A percentile compares a stretch with the other conserved stretches of the same genome.
Conservation (phyloP, 2,113 vertebrate species). For the Vicugna pacos region DNA sequence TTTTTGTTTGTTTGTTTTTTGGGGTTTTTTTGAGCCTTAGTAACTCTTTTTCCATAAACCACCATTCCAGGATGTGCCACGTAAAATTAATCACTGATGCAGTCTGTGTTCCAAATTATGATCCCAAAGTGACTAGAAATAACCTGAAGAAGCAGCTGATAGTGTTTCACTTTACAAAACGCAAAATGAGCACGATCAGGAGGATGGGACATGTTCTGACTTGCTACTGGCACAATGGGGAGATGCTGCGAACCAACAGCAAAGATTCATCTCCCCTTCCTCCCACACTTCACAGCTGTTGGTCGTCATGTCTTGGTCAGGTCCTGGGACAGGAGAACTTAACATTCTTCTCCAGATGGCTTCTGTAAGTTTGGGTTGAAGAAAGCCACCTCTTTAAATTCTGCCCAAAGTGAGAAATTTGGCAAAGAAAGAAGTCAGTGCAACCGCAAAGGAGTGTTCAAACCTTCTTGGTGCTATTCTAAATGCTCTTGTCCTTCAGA, state of each 20-base stretch:
- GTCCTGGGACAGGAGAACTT: conserved; percentile 66
- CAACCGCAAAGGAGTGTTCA: not conserved
- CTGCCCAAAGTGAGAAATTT: not conserved
- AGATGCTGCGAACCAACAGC: rapidly evolving
- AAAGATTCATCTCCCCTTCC: conserved; percentile 50
- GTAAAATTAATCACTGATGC: conserved; percentile 78
- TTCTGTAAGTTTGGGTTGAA: conserved; percentile 26
- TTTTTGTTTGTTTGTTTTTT: too few species aligned
- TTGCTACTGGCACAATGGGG: conserved; percentile 59
- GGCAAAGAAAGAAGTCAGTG: not conserved
- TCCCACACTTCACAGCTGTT: conserved; percentile 68
- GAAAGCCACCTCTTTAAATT: conserved; percentile 3
- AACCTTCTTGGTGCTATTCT: not conserved
- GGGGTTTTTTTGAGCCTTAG: not conserved
- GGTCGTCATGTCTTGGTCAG: conserved; percentile 63
- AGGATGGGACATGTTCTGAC: conserved; percentile 71
- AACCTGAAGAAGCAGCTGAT: conserved; percentile 76
- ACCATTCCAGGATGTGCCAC: conserved; percentile 65
- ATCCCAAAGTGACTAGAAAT: conserved; percentile 73
- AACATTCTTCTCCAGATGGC: conserved; percentile 75
- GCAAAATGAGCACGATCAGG: not conserved
- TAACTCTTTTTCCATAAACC: not conserved
- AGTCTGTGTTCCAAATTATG: conserved; percentile 79
- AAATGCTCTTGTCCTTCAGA: not conserved
- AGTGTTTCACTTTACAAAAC: conserved; percentile 80